Percentiles rank a stretch among this genome's conserved stretches.
Evolutionary conservation across 2,113 vertebrate genomes (phyloP).

Genomic region (Seriola quinqueradiata): DNA sequence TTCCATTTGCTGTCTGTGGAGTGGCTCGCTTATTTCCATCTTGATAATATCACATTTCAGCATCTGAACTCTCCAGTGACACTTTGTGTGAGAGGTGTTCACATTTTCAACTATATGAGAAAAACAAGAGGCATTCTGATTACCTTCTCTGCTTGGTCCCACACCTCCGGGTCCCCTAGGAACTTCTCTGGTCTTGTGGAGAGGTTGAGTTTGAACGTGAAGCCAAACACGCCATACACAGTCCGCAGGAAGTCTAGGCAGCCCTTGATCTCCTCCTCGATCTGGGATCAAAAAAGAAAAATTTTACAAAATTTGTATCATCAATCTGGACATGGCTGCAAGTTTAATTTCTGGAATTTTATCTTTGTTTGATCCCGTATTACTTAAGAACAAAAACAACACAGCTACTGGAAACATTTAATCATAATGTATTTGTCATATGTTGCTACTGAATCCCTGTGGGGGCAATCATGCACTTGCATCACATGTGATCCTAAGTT

Average conservation of each 20-base stretch:
- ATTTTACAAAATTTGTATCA: slow-evolving; percentile 1
- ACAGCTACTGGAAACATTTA: not conserved
- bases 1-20: slow-evolving; percentile 25
- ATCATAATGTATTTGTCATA: not conserved
- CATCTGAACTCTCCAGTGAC: slow-evolving; percentile 27
- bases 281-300: slow-evolving; percentile 81
- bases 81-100: slow-evolving; percentile 1
- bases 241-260: slow-evolving; percentile 95
- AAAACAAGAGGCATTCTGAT: slow-evolving; percentile 6
- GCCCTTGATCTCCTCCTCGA: slow-evolving; percentile 94
- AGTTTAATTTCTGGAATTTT: not conserved
- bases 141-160: slow-evolving; percentile 97
- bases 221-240: slow-evolving; percentile 94
- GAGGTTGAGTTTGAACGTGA: slow-evolving; percentile 97
- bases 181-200: slow-evolving; percentile 98
- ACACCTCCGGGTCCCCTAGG: slow-evolving; percentile 92
- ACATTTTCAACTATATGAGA: slow-evolving; percentile 19
- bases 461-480: not conserved
- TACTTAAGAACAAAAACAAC: not conserved
- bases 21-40: slow-evolving; percentile 37
- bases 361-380: not conserved
- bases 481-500: not conserved
- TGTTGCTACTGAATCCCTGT: not conserved
- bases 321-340: not conserved
- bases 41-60: slow-evolving; percentile 37